Evolutionary conservation across 2,113 vertebrate species (phyloP), one percentile per base, ranked within the genome.

Genomic region (Paramisgurnus dabryanus): DNA sequence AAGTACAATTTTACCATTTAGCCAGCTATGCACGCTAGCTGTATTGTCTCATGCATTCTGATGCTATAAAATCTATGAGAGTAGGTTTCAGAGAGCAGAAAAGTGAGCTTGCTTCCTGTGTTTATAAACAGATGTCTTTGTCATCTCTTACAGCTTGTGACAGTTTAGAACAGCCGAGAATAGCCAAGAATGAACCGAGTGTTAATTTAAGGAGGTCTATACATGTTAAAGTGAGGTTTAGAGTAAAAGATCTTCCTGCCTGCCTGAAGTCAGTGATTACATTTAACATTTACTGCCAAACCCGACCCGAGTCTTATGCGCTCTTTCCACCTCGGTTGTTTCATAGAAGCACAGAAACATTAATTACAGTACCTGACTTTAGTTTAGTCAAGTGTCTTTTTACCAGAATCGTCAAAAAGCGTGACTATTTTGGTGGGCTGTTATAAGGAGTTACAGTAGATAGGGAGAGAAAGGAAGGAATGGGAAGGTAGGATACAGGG

Each of bases 121-220:
- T 76, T 76, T 76, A 76, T 76, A 76, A 64, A 76, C 73, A 76
- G 60, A 76, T n/a, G 60, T 65, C 73, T 63, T 13, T 76, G 60
- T 76, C 60, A 76, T 49, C 58, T 63, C 27, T 76, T 76, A 76
- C 60, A 49, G 60, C 60, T 76, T 65, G 73, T 76, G 73, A 65
- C 73, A 74, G 71, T 74, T 74, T 58, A 74, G 57, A 50, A 61
- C 57, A 65, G 45, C 60, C 49, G 43, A 50, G 73, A 65, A 76
- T 41, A 64, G 58, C 73, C 58, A 76, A 76, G 45, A 65, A 76
- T 41, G 39, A 43, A 50, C 43, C 47, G 71, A 61, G 57, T 74
- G 71, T 63, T 74, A 74, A 74, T 61, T 61, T 39, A 47, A 74
- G 71, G 12, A 63, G 71, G 71, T 15, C 71, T 47, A n/a, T 61